Conservation (phyloP, 1,140 invertebrate genomes). For the Drosophila sp. region DNA sequence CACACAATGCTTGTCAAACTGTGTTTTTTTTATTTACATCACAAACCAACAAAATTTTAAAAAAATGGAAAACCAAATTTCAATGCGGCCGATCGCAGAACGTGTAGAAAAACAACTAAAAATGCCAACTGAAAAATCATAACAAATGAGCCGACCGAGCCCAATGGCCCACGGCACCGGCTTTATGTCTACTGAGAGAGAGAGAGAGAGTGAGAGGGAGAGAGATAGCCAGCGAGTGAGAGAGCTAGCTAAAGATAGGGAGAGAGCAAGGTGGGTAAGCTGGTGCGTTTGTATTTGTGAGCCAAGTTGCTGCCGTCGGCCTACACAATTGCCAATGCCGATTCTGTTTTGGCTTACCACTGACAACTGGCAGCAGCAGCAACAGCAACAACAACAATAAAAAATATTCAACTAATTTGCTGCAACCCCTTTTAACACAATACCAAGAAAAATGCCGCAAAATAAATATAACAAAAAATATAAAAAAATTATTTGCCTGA, state of each 20-base stretch:
- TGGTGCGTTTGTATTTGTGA: background rate
- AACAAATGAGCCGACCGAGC: constrained; percentile 62
- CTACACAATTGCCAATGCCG: background rate
- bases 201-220: constrained; percentile 6
- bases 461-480: no score
- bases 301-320: constrained; percentile 1
- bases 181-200: background rate
- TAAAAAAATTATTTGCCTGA: no score
- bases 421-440: no score
- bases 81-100: constrained; percentile 77
- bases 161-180: constrained; percentile 9
- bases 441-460: no score
- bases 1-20: constrained; percentile 36
- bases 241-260: background rate
- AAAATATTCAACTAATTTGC: background rate
- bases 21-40: no score
- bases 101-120: constrained; percentile 80
- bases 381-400: background rate
- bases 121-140: constrained; percentile 77
- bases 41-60: constrained; percentile 12
- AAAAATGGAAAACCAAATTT: constrained; percentile 24
- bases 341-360: no score
- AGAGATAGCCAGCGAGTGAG: background rate
- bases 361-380: background rate
- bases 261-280: background rate